Evolutionary conservation across 2,113 vertebrate genomes (phyloP).

Genomic region (Odontophorus gujanensis): DNA sequence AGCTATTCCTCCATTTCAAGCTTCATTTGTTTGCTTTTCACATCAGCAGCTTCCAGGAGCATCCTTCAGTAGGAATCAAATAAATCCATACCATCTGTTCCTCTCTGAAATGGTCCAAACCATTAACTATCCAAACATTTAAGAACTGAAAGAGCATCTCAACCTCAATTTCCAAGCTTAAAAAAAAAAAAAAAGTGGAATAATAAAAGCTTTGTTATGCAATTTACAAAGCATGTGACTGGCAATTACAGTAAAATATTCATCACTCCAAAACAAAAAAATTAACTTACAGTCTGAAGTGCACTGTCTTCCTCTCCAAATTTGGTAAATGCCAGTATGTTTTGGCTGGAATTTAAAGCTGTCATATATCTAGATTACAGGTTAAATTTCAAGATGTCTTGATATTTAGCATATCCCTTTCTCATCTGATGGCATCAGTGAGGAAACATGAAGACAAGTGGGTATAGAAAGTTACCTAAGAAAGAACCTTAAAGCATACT

Average conservation of each 20-base stretch:
- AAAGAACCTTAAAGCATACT: neutral
- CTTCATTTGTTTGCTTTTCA: slow-evolving; percentile 35
- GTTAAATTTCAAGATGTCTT: neutral
- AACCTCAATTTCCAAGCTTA: slow-evolving; percentile 12
- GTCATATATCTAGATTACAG: neutral
- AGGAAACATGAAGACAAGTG: neutral
- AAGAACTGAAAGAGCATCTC: slow-evolving; percentile 21
- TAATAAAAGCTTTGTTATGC: slow-evolving; percentile 31
- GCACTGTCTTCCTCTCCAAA: neutral
- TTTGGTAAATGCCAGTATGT: neutral
- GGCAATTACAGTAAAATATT: slow-evolving; percentile 34
- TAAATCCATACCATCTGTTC: slow-evolving; percentile 48
- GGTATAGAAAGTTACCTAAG: neutral
- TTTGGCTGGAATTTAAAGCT: slow-evolving; percentile 8
- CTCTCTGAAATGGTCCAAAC: neutral
- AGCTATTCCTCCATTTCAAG: slow-evolving; percentile 25
- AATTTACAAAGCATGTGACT: slow-evolving; percentile 27
- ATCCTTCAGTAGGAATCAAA: slow-evolving; percentile 14
- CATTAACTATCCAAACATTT: neutral
- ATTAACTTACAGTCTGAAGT: neutral
- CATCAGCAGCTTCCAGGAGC: slow-evolving; percentile 55
- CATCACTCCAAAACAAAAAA: neutral
- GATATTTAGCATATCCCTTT: neutral
- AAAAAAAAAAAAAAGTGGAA: neutral
- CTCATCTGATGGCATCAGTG: neutral